Percentiles rank a stretch among this genome's conserved stretches.
Conservation (phyloP, 2,888 invertebrate species). For the Keiferia lycopersicella region DNA sequence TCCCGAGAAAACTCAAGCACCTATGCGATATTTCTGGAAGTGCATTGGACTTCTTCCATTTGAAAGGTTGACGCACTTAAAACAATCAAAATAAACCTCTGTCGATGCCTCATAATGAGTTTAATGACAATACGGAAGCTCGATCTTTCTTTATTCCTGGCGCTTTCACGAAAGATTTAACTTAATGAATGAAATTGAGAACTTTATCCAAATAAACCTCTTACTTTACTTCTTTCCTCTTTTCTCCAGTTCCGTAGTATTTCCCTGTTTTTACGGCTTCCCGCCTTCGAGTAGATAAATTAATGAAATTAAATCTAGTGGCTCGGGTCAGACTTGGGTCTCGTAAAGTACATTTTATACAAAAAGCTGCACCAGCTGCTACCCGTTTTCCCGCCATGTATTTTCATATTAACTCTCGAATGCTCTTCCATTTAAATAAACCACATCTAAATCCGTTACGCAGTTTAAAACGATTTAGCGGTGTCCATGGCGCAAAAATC, state of each 20-base stretch:
- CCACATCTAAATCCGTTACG: too few species aligned
- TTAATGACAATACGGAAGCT: background rate
- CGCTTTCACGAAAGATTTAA: background rate
- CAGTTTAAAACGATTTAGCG: too few species aligned
- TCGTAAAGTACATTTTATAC: background rate
- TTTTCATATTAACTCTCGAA: too few species aligned
- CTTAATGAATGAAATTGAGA: background rate
- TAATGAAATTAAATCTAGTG: background rate
- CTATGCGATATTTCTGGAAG: background rate
- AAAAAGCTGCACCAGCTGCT: background rate
- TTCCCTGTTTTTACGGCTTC: background rate
- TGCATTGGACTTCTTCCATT: slow-evolving; percentile 13
- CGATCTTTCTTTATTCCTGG: background rate
- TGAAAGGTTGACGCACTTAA: background rate
- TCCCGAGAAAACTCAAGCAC: background rate
- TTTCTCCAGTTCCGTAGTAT: background rate
- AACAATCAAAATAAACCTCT: background rate
- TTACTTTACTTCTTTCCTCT: background rate
- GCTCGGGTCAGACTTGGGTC: background rate
- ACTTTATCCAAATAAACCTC: background rate
- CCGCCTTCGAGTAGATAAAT: slow-evolving; percentile 6
- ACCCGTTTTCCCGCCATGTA: too few species aligned
- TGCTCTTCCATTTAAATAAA: too few species aligned
- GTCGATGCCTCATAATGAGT: background rate
- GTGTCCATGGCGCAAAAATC: too few species aligned